Base-by-base conservation (phyloP, 2,113 vertebrate species). In the Gadus chalcogrammus region DNA sequence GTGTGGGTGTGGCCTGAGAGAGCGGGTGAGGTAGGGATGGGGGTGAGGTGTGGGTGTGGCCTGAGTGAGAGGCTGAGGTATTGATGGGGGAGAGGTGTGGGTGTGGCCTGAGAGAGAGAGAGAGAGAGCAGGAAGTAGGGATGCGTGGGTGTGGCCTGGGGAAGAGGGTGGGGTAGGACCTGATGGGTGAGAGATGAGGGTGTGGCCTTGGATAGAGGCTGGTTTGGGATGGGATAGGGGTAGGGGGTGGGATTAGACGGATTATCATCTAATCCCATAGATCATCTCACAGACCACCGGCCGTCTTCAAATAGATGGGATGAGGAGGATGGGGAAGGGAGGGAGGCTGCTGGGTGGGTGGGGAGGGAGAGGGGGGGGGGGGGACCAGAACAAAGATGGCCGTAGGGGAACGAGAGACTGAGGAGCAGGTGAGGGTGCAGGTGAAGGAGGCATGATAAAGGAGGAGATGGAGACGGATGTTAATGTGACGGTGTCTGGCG, bases 191-290 rank as follows among this genome's bases (percentile, higher is more conserved):
- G 62, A 74, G 31, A 38, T 71, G 18, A 18, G 31, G 31, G 31
- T 35, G 6, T 35, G 31, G 4, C 31, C 24, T 24, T 24, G 24
- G 24, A 16, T 48, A 55, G 16, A 31, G 11, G 55, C 13, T 48
- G 52, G 31, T 58, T 61, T 20, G 53, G 65, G 68, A 24, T 24
- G 24, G 24, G 24, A 24, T 24, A 24, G 24, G 24, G 24, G 24
- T 24, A 24, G 24, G 76, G 75, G 70, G 38, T 42, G 5, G 38
- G 38, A 42, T 42, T 31, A 70, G 68, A 81, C 80, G 85, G 90
- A 92, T 91, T 92, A 92, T 80, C 53, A 42, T 42, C 53, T 92
- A 93, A 93, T 93, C 91, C 88, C 70, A 64, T 74, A 88, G 82
- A 90, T 91, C 88, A 91, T 91, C 88, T 84, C 62, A 65, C 76